Evolutionary conservation across 2,113 vertebrate species (phyloP).

Genomic region (Chionomys nivalis): DNA sequence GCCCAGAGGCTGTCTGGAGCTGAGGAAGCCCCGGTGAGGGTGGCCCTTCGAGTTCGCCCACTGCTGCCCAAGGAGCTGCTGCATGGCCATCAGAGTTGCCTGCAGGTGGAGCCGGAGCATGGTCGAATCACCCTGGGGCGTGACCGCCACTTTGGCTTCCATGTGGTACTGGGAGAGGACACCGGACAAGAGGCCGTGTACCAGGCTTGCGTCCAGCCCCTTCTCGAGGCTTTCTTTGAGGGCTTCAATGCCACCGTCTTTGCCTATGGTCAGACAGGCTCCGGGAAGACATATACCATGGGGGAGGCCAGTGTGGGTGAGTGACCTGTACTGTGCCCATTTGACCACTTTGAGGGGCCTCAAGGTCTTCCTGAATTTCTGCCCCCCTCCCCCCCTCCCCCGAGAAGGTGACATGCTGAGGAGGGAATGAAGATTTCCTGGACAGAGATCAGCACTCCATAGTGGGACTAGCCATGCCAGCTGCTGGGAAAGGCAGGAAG

Average conservation of each 20-base stretch:
- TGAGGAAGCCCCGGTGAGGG: constrained; percentile 91
- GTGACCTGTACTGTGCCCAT: constrained; percentile 69
- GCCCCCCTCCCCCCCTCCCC: neutral
- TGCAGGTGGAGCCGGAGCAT: constrained; percentile 86
- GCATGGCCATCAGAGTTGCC: constrained; percentile 92
- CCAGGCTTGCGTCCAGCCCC: constrained; percentile 91
- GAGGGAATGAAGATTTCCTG: neutral
- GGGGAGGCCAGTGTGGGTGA: constrained; percentile 96
- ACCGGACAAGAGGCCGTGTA: constrained; percentile 92
- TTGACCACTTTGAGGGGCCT: neutral
- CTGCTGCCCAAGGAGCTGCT: constrained; percentile 94
- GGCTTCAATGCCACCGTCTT: constrained; percentile 97
- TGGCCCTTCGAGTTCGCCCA: constrained; percentile 93
- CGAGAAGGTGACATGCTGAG: neutral
- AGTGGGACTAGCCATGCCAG: neutral
- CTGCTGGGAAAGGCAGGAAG: neutral
- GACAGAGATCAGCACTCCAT: neutral
- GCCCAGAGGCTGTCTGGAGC: constrained; percentile 74
- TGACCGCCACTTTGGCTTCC: constrained; percentile 91
- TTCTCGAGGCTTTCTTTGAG: constrained; percentile 95
- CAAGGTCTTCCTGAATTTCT: neutral
- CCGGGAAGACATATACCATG: constrained; percentile 97
- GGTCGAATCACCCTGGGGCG: constrained; percentile 90
- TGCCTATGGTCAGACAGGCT: constrained; percentile 97
- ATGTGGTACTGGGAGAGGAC: constrained; percentile 91